These are phyloP conservation scores for Pelusios castaneus DNA, from an alignment of 2,113 vertebrate species.

Conservation along the genomic window DNA sequence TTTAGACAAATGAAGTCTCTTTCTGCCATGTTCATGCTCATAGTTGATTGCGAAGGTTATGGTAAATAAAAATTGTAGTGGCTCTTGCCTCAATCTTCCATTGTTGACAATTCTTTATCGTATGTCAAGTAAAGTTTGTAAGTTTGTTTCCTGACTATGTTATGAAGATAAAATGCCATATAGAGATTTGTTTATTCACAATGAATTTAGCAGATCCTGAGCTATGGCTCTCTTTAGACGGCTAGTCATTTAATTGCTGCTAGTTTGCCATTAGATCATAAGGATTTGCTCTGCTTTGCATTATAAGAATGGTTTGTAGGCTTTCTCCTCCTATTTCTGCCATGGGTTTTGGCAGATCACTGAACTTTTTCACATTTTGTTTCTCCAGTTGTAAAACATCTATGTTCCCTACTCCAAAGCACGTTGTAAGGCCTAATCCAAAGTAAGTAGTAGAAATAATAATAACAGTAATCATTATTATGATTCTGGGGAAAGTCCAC, in stretches of 20 bases:
- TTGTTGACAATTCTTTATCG: accelerated
- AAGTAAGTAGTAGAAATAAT: background rate
- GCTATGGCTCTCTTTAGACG: background rate
- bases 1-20: background rate
- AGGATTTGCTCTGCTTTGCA: background rate
- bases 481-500: background rate
- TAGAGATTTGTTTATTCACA: background rate
- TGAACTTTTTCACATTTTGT: background rate
- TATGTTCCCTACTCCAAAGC: background rate
- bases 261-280: too few relatives aligned
- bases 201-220: background rate
- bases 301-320: accelerated
- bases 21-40: accelerated
- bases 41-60: accelerated
- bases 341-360: background rate
- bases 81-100: accelerated
- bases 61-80: accelerated
- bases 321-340: background rate
- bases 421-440: background rate
- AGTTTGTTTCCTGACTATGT: background rate
- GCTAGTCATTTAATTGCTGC: background rate
- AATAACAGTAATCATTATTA: background rate
- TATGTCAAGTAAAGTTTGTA: accelerated
- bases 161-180: background rate
- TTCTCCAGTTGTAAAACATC: background rate